phyloP scores from a whole-genome alignment of 2,888 invertebrate species.

The Rhingia campestris region DNA sequence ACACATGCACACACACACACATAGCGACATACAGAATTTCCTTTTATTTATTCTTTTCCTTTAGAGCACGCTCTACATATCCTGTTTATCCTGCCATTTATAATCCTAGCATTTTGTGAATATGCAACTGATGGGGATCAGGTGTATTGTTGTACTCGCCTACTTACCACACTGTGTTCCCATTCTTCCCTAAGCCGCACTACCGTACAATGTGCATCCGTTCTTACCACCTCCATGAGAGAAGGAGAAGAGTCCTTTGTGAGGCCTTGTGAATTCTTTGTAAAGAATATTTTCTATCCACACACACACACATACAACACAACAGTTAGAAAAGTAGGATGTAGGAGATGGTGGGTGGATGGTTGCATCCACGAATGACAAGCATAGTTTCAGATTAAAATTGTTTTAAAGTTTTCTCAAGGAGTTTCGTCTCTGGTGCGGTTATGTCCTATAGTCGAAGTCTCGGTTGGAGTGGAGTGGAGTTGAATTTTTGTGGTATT shows the following conservation, averaged over 20 bases:
- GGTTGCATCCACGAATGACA: slow-evolving; percentile 64
- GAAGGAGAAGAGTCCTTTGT: slow-evolving; percentile 75
- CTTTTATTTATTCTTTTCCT: slow-evolving; percentile 59
- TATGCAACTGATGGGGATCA: slow-evolving; percentile 72
- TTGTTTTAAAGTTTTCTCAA: slow-evolving; percentile 70
- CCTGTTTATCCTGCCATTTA: slow-evolving; percentile 73
- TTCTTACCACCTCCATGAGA: slow-evolving; percentile 13
- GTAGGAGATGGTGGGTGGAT: background rate
- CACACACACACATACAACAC: slow-evolving; percentile 20
- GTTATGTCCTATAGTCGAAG: slow-evolving; percentile 6
- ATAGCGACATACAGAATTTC: slow-evolving; percentile 5
- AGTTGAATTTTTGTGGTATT: slow-evolving; percentile 40
- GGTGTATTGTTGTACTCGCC: slow-evolving; percentile 67
- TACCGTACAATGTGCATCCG: slow-evolving; percentile 50
- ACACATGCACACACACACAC: slow-evolving; percentile 31
- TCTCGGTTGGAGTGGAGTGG: slow-evolving; percentile 6
- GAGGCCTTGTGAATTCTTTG: slow-evolving; percentile 63
- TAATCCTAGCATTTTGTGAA: slow-evolving; percentile 68
- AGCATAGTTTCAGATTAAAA: slow-evolving; percentile 72
- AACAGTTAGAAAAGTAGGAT: background rate
- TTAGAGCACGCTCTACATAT: slow-evolving; percentile 60
- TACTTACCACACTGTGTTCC: slow-evolving; percentile 42
- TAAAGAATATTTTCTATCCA: slow-evolving; percentile 47
- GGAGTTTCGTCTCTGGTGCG: slow-evolving; percentile 49
- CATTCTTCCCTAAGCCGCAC: slow-evolving; percentile 1